A percentile compares a stretch with the other conserved stretches of the same genome.
Evolutionary conservation across 2,113 vertebrate genomes (phyloP).

Genomic region (Pygoscelis adeliae): DNA sequence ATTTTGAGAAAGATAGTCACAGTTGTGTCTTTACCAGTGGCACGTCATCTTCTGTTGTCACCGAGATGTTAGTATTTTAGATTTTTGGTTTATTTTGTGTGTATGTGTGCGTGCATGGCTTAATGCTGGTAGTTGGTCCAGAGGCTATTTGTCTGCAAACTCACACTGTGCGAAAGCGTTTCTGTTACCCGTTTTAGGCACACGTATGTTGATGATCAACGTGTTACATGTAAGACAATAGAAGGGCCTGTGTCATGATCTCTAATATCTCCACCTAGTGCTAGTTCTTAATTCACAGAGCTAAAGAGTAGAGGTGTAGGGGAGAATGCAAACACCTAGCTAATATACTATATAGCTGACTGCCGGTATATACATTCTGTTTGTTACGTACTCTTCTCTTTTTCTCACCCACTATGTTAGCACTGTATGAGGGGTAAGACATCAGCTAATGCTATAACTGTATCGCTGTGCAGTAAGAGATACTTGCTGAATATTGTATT

Average conservation of each 20-base stretch:
- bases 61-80: background rate
- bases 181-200: background rate
- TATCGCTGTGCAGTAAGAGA: background rate
- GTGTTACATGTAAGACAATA: fast-evolving
- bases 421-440: background rate
- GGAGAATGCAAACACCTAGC: background rate
- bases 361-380: background rate
- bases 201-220: background rate
- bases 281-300: background rate
- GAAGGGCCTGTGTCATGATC: background rate
- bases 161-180: background rate
- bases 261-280: background rate
- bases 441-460: background rate
- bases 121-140: background rate
- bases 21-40: background rate
- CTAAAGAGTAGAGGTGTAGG: background rate
- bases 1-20: background rate
- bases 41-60: fast-evolving
- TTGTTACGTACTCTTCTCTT: background rate
- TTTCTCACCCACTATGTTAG: background rate
- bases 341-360: background rate
- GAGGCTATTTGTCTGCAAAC: background rate
- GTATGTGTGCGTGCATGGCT: fast-evolving
- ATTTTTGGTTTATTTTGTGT: background rate
- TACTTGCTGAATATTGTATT: background rate